These are phyloP conservation scores for Aleadryas rufinucha DNA, from an alignment of 2,113 vertebrate species.

Conservation along the genomic window DNA sequence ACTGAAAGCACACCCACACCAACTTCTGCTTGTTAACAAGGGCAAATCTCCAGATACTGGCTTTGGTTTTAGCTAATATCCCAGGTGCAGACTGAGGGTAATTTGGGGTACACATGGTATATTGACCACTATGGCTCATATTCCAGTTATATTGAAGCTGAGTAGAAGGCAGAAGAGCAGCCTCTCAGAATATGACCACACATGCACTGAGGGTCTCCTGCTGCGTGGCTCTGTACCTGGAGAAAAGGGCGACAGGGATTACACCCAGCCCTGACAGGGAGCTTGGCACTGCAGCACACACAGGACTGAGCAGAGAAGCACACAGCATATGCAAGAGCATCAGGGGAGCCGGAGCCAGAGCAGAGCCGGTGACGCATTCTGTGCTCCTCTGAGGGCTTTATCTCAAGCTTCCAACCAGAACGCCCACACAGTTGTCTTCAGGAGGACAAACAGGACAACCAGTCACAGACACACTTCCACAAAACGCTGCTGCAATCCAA, in stretches of 20 bases:
- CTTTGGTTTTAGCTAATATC: background rate
- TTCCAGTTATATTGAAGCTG: background rate
- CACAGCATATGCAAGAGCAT: background rate
- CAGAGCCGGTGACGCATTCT: accelerated
- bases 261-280: background rate
- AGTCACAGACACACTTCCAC: background rate
- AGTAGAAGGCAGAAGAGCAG: background rate
- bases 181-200: background rate
- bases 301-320: background rate
- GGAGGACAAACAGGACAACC: background rate
- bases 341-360: background rate
- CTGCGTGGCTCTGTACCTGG: background rate
- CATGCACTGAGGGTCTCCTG: background rate
- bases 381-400: background rate
- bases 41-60: background rate
- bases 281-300: background rate
- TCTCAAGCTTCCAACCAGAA: background rate
- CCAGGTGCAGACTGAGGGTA: background rate
- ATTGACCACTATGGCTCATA: background rate
- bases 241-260: background rate
- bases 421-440: background rate
- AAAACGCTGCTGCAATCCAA: background rate
- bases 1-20: background rate
- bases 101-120: background rate
- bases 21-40: background rate